These are phyloP conservation scores for Thamnophis elegans DNA, from an alignment of 2,797 vertebrate genomes.

Conservation along the genomic window DNA sequence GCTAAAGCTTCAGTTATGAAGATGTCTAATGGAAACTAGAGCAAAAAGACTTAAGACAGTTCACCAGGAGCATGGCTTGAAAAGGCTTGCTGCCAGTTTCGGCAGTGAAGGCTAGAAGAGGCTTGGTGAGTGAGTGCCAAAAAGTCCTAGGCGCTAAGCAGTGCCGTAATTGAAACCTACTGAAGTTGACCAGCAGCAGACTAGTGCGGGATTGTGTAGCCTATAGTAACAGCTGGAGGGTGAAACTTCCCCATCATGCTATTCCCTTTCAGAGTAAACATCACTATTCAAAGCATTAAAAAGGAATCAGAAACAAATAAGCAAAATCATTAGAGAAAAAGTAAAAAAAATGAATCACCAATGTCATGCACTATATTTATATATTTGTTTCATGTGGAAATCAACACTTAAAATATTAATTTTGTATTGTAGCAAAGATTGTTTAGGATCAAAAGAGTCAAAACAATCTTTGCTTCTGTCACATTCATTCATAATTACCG, in stretches of 20 bases:
- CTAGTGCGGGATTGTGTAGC: not conserved
- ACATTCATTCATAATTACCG: not conserved
- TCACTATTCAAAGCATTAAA: not conserved
- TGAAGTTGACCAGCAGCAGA: not conserved
- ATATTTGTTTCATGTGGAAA: slow-evolving; percentile 3
- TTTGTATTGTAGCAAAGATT: not conserved
- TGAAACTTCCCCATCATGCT: not conserved
- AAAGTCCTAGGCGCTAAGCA: not conserved
- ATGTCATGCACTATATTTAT: not conserved
- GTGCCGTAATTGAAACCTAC: not conserved
- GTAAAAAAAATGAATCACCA: not conserved
- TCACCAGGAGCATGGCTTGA: not conserved
- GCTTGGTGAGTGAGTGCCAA: not conserved
- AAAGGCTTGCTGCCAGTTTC: not conserved
- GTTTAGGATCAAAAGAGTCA: not conserved
- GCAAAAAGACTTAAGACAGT: not conserved
- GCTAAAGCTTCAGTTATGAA: not conserved
- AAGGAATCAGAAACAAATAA: not conserved
- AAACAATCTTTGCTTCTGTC: not conserved
- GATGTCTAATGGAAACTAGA: not conserved
- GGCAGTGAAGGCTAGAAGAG: not conserved
- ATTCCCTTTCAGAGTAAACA: not conserved
- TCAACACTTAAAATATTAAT: not conserved
- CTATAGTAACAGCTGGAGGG: not conserved
- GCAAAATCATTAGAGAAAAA: not conserved